Evolutionary conservation across 2,113 vertebrate species (phyloP).

Genomic region (Dasyornis broadbenti): DNA sequence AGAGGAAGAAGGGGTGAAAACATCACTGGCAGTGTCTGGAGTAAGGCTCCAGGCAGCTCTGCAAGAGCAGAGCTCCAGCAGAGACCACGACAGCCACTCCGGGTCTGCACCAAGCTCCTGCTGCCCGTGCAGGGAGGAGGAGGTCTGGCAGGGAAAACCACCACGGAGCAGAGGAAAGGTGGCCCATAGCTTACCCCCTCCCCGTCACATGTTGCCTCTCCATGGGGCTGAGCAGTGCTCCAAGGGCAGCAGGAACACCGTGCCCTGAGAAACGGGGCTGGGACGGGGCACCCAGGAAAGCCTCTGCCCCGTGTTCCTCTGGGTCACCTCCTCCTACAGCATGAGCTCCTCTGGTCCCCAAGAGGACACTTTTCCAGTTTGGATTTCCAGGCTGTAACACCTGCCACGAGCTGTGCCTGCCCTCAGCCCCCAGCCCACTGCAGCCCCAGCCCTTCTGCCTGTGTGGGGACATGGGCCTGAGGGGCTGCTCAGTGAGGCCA

Average conservation of each 20-base stretch:
- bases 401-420: background rate
- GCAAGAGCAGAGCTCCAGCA: background rate
- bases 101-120: background rate
- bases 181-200: background rate
- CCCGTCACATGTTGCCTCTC: background rate
- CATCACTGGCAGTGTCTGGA: accelerated
- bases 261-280: accelerated
- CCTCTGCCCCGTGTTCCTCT: background rate
- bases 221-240: accelerated
- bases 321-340: background rate
- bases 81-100: accelerated
- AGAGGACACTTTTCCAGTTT: accelerated
- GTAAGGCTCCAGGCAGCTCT: background rate
- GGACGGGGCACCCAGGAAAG: background rate
- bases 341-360: background rate
- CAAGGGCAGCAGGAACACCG: accelerated
- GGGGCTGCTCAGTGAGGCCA: accelerated
- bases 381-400: background rate
- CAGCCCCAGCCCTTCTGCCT: no score
- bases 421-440: background rate
- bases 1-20: background rate
- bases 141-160: background rate
- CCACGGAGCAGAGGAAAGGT: background rate
- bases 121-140: background rate
- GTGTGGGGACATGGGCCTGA: accelerated